These are phyloP conservation scores for Ophthalmolycus amberensis DNA, from an alignment of 2,113 vertebrate genomes.

Conservation along the genomic window DNA sequence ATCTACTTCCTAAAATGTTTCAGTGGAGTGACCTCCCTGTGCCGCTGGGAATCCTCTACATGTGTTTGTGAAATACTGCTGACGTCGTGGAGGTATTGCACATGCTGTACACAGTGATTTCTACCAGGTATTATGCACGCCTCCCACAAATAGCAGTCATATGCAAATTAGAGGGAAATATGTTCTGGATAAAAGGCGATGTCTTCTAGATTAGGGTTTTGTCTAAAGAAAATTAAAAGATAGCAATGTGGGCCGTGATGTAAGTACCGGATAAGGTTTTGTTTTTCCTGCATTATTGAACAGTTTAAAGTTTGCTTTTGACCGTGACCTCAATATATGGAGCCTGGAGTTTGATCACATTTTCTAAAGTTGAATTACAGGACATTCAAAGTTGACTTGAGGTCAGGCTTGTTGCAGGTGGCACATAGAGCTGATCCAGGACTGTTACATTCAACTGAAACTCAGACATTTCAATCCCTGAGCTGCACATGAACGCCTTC, in stretches of 20 bases:
- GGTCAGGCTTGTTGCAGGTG: not conserved
- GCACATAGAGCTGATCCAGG: not conserved
- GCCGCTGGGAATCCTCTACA: not conserved
- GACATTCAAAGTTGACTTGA: not conserved
- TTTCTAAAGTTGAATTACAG: not conserved
- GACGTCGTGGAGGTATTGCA: not conserved
- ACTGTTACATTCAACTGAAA: not conserved
- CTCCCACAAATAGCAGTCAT: not conserved
- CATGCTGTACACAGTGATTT: not conserved
- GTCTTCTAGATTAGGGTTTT: not conserved
- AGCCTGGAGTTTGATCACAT: not conserved
- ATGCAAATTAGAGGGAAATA: not conserved
- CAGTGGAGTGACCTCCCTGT: conserved; percentile 2
- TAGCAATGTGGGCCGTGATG: not conserved
- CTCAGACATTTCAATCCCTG: not conserved
- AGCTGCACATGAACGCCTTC: not conserved
- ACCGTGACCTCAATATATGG: not conserved
- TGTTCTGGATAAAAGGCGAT: not conserved
- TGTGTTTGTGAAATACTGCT: not conserved
- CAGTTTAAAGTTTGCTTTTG: not conserved
- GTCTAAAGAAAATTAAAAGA: not conserved
- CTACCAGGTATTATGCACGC: not conserved
- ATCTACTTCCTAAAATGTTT: conserved; percentile 6
- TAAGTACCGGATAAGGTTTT: not conserved
- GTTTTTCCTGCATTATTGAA: too few relatives aligned